phyloP scores from a whole-genome alignment of 2,797 vertebrate genomes.

The Cryptoprocta ferox region DNA sequence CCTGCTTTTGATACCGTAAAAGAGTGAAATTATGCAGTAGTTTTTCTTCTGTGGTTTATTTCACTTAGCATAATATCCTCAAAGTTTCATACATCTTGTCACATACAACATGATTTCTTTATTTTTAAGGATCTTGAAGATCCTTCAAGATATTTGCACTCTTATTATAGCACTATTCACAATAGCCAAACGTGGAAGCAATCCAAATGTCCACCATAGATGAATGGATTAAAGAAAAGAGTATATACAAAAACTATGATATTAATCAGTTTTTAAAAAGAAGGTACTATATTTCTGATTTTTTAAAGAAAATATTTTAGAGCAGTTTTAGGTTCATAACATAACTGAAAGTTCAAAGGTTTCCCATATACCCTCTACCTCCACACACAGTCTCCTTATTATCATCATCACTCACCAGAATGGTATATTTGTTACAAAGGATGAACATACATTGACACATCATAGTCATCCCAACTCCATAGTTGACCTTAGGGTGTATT shows the following conservation, averaged over 20 bases:
- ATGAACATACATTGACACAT: not conserved
- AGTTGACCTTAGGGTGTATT: not conserved
- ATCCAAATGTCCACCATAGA: not conserved
- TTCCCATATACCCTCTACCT: not conserved
- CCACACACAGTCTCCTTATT: not conserved
- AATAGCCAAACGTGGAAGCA: not conserved
- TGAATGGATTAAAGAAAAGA: not conserved
- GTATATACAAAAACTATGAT: not conserved
- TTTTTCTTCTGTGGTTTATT: not conserved
- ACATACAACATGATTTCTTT: not conserved
- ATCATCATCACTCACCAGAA: not conserved
- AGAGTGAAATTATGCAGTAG: not conserved
- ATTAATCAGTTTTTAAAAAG: not conserved
- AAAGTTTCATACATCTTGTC: not conserved
- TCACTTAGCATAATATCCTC: not conserved
- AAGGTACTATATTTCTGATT: not conserved
- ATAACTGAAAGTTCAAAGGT: not conserved
- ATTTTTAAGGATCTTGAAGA: not conserved
- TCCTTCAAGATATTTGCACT: not conserved
- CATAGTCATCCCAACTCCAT: not conserved
- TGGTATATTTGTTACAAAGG: not conserved
- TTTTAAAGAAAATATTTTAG: not conserved
- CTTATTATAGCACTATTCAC: not conserved
- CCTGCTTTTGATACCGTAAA: not conserved
- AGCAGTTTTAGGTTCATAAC: not conserved